These are phyloP conservation scores for Stomatorhinus walkeri DNA, from an alignment of 2,797 vertebrate species.

Conservation along the genomic window DNA sequence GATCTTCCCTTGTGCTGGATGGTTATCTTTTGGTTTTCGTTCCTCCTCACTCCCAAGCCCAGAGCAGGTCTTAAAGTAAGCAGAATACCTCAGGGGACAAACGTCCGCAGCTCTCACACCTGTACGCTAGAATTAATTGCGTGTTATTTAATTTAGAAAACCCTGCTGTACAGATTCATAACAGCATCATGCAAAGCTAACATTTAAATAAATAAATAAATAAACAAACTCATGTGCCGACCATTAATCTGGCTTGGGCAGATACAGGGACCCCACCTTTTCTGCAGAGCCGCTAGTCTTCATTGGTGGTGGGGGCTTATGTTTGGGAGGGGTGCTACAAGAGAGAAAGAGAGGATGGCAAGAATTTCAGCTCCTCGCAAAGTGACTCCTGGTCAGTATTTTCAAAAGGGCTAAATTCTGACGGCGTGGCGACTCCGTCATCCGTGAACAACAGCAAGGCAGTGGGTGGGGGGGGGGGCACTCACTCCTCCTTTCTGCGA, in stretches of 20 bases:
- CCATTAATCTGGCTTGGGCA: background rate
- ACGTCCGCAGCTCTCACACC: background rate
- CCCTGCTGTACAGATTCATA: background rate
- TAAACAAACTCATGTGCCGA: background rate
- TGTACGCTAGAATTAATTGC: background rate
- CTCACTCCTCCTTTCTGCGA: constrained; percentile 47
- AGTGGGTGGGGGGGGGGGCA: background rate
- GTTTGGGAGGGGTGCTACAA: constrained; percentile 59
- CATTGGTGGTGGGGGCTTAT: constrained; percentile 65
- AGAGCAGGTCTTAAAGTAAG: background rate
- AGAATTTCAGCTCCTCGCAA: background rate
- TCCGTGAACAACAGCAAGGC: background rate
- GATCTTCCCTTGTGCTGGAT: background rate
- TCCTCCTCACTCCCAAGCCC: background rate
- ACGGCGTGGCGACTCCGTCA: background rate
- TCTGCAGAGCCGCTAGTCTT: constrained; percentile 40
- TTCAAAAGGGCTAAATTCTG: background rate
- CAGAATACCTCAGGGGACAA: background rate
- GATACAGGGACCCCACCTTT: background rate
- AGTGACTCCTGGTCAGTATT: background rate
- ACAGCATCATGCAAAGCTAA: background rate
- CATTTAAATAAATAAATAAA: background rate
- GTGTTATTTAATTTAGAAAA: background rate
- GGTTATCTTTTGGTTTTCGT: background rate
- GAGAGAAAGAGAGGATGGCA: constrained; percentile 24